Evolutionary conservation across 1,140 invertebrate species (phyloP), one percentile per base, ranked within the genome.

Genomic region (Drosophila insularis): DNA sequence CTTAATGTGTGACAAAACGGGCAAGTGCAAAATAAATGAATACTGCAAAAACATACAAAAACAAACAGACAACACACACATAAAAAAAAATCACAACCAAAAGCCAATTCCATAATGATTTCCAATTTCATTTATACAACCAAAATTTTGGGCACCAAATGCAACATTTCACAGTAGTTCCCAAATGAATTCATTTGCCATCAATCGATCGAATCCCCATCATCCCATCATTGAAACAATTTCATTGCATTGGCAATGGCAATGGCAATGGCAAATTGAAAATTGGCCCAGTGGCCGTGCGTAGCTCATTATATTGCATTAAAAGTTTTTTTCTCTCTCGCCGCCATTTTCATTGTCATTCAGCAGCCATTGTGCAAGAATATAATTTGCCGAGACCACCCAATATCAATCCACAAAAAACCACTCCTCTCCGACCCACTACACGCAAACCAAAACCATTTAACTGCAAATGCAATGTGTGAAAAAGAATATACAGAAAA

Each of bases 231-330:
- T 46, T 46, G 14, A 46, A 46, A 19, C 43, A 46, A 46, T 19
- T 46, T 17, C 17, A 46, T 46, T 46, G 43, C 14, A 46, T 35
- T 35, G 32, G 32, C 32, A 35, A 35, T 35, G 32, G 32, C 32
- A 7, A 35, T 35, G 32, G 32, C 31, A 32, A 32, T 40, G 31
- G 21, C n/a, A n/a, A 71, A 76, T 76, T 76, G 74, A 70, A 56
- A 64, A 70, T 78, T 71, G 72, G 74, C 74, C 59, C 46, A 50
- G 43, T 54, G 39, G 19, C 60, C 13, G 5, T 27, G 50, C 13
- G 10, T 50, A 58, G 50, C 77, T 78, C 74, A 78, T 78, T 76
- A 77, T 78, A 77, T 67, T 71, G 68, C 75, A 77, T 78, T 78
- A 77, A 77, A 77, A 77, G 77, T 78, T 17, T 27, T 27, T 27